A percentile compares a stretch with the other conserved stretches of the same genome.
phyloP scores from a whole-genome alignment of 2,797 vertebrate species.

The Artibeus lituratus region DNA sequence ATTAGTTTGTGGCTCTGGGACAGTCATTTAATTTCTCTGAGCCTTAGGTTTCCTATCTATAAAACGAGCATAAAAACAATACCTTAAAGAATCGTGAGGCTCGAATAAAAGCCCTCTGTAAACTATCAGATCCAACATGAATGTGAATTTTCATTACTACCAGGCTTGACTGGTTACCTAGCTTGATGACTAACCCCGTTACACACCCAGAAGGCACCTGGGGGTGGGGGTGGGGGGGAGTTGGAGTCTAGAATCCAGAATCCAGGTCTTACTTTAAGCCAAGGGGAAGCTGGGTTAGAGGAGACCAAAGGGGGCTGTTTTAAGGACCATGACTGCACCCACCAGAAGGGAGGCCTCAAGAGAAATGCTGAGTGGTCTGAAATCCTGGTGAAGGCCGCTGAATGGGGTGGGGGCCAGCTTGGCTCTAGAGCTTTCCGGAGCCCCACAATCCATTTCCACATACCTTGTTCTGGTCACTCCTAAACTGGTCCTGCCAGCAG shows the following conservation, averaged over 20 bases:
- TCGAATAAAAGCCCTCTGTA: slow-evolving; percentile 36
- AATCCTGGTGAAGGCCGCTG: not conserved
- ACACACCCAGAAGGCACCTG: slow-evolving; percentile 71
- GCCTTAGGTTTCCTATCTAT: slow-evolving; percentile 23
- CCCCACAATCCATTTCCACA: not conserved
- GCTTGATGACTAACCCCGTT: slow-evolving; percentile 75
- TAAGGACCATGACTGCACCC: not conserved
- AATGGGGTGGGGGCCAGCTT: not conserved
- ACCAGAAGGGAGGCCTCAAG: not conserved
- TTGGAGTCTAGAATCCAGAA: not conserved
- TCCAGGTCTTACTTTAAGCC: not conserved
- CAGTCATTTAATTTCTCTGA: not conserved
- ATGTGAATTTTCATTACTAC: slow-evolving; percentile 31
- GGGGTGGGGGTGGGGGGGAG: too few relatives aligned
- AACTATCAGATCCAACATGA: not conserved
- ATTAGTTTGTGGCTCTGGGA: not conserved
- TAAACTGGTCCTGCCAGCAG: slow-evolving; percentile 15
- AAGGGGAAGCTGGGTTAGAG: not conserved
- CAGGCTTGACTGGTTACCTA: slow-evolving; percentile 79
- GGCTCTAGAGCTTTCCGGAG: not conserved
- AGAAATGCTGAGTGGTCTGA: not conserved
- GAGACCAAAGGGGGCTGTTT: not conserved
- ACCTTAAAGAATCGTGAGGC: not conserved
- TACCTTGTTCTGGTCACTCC: slow-evolving; percentile 38
- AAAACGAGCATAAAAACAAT: slow-evolving; percentile 36